These are phyloP conservation scores for Alca torda DNA, from an alignment of 2,797 vertebrate species.

Conservation along the genomic window DNA sequence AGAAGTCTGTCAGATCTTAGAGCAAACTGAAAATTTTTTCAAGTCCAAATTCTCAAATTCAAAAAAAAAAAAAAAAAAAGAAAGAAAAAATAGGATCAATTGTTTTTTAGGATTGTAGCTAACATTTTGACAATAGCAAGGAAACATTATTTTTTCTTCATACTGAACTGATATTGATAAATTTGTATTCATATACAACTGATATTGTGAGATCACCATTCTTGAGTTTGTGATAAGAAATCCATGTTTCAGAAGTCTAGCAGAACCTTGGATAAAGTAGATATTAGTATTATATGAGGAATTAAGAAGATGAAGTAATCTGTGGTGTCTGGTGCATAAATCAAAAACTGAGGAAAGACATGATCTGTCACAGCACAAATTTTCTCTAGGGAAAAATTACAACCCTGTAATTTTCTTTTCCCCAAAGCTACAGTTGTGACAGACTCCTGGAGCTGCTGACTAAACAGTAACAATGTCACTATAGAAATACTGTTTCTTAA, in stretches of 20 bases:
- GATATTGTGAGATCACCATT: background rate
- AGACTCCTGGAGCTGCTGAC: constrained; percentile 30
- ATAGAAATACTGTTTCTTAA: background rate
- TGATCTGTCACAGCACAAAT: constrained; percentile 6
- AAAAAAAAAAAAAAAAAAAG: no score
- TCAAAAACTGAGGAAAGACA: background rate
- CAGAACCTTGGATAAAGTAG: background rate
- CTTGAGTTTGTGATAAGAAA: background rate
- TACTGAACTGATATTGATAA: background rate
- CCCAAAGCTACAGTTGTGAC: background rate
- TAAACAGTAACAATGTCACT: constrained; percentile 15
- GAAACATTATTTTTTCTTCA: background rate
- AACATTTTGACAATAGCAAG: background rate
- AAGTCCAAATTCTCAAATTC: background rate
- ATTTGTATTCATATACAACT: background rate
- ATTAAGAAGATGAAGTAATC: background rate
- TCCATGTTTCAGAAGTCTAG: background rate
- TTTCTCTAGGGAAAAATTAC: background rate
- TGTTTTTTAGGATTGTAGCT: background rate
- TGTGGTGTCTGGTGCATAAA: background rate
- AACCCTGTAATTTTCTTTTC: constrained; percentile 32
- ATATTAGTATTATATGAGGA: background rate
- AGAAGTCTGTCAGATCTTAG: background rate
- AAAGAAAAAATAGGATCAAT: no score
- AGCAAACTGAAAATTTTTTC: background rate